These are phyloP conservation scores for Columbina picui DNA, from an alignment of 2,113 vertebrate genomes.

Conservation along the genomic window DNA sequence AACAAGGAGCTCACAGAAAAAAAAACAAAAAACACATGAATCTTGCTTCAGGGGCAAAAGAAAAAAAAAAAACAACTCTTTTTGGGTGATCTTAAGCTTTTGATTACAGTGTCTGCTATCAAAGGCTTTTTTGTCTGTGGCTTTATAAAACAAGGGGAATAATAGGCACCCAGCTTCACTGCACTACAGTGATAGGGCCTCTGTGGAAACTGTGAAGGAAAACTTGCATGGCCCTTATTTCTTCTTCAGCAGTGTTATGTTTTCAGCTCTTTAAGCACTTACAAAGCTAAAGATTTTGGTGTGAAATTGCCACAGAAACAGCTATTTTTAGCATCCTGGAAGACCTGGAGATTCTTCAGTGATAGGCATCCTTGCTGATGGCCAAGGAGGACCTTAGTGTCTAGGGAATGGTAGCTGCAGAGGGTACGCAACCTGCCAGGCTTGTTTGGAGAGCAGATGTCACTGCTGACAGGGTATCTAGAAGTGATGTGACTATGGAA, in stretches of 20 bases:
- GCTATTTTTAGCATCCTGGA: background rate
- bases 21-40: background rate
- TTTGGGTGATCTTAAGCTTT: background rate
- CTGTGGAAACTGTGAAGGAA: constrained; percentile 13
- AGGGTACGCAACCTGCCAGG: background rate
- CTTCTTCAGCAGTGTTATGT: background rate
- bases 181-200: background rate
- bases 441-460: background rate
- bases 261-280: constrained; percentile 29
- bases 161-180: background rate
- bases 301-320: constrained; percentile 28
- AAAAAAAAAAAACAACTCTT: background rate
- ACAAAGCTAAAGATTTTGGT: background rate
- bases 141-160: background rate
- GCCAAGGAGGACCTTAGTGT: background rate
- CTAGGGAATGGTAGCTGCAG: background rate
- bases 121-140: background rate
- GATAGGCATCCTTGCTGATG: background rate
- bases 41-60: background rate
- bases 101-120: background rate
- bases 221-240: constrained; percentile 13
- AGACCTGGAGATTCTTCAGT: background rate
- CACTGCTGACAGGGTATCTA: background rate
- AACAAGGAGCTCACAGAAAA: background rate
- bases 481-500: background rate